Conservation (phyloP, 2,113 vertebrate genomes). For the Oncorhynchus clarkii region DNA sequence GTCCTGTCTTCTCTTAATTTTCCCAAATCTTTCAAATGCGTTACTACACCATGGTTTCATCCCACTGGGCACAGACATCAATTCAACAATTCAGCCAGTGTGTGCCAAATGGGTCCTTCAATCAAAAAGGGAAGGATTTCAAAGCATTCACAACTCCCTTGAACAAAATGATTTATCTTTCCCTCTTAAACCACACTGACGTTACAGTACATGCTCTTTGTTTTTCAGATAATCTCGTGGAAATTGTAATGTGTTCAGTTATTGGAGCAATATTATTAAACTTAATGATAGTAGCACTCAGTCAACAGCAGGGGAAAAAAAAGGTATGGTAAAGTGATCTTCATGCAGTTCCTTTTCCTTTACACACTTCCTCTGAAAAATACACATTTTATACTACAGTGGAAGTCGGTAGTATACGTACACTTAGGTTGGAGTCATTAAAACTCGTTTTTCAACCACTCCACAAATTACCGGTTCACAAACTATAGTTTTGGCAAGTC, state of each 20-base stretch:
- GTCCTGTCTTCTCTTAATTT: no score
- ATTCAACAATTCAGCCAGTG: no score
- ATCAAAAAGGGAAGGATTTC: neutral
- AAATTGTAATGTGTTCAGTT: constrained; percentile 58
- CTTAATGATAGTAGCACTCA: constrained; percentile 28
- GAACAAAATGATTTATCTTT: neutral
- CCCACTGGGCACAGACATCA: no score
- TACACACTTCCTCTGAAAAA: neutral
- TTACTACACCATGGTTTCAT: no score
- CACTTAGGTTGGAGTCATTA: no score
- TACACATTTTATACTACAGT: neutral
- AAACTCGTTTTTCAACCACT: no score
- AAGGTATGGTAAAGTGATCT: constrained; percentile 26
- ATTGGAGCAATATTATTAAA: constrained; percentile 45
- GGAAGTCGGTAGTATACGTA: no score
- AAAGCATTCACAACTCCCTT: neutral
- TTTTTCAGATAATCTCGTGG: constrained; percentile 47
- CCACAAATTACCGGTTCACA: no score
- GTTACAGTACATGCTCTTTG: neutral
- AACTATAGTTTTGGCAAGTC: no score
- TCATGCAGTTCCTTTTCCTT: no score
- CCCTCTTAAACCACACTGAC: neutral
- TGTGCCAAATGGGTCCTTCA: neutral
- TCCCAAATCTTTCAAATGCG: no score
- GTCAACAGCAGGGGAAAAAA: constrained; percentile 45